Base-by-base conservation (phyloP, 2,888 invertebrate genomes). In the Galerucella pusilla region DNA sequence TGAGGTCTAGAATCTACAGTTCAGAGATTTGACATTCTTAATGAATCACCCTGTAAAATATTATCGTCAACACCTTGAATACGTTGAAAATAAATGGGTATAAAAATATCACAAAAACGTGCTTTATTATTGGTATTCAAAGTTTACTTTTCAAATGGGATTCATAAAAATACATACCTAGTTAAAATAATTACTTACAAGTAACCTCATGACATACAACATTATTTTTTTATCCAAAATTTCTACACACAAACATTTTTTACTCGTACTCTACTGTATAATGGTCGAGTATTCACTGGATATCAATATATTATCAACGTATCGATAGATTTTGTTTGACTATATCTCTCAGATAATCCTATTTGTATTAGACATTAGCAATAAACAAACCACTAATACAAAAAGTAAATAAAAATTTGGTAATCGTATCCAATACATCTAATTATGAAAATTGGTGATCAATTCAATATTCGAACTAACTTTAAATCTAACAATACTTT, bases 251-350 rank as follows among this genome's bases (percentile, higher is more conserved):
- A 52, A 52, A 52, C 14, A 52, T 52, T 52, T 52, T 52, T n/a
- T 52, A 52, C 52, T 42, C 35, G 7, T 14, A 52, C 7, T 52
- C 52, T 52, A 52, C n/a, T n/a, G 52, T 52, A 52, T 52, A n/a
- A 5, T 52, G 52, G 14, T 5, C 7, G 52, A 7, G 7, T n/a
- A n/a, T 52, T 52, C 1, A 52, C 52, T 52, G 52, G 12, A 52
- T 52, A 52, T 52, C 52, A 52, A 52, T n/a, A 52, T n/a, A 52
- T 52, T 52, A 52, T 52, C 52, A 52, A 52, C 52, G 52, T n/a
- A 6, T 52, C 7, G 52, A 52, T n/a, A n/a, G 52, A 52, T 52
- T 12, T 49, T 14, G 12, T 49, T 49, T 49, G 14, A 5, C 46
- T 46, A 20, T 20, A 20, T 20, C 20, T 20, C 20, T 20, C 3